phyloP scores from a whole-genome alignment of 2,113 vertebrate genomes.

The Pimephales promelas region DNA sequence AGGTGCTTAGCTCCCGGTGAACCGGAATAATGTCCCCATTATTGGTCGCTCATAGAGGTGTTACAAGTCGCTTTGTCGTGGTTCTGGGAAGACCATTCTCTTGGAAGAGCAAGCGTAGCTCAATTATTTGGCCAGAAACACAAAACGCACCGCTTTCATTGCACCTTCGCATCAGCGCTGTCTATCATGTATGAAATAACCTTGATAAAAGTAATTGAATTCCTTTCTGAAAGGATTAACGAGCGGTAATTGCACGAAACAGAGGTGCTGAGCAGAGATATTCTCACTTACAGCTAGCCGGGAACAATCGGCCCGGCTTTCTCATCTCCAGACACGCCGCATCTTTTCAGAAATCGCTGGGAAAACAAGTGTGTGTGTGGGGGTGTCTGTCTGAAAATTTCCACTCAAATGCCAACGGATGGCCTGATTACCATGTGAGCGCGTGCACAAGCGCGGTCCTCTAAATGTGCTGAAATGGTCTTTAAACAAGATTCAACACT shows the following conservation, averaged over 20 bases:
- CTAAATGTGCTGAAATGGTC: constrained; percentile 95
- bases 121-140: constrained; percentile 79
- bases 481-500: constrained; percentile 93
- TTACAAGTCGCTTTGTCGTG: constrained; percentile 84
- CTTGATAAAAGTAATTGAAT: constrained; percentile 99
- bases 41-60: constrained; percentile 87
- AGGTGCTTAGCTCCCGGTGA: constrained; percentile 87
- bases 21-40: constrained; percentile 86
- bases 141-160: constrained; percentile 78
- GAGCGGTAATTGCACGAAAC: constrained; percentile 87
- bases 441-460: constrained; percentile 73
- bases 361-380: constrained; percentile 51
- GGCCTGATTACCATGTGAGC: constrained; percentile 85
- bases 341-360: constrained; percentile 51
- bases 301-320: constrained; percentile 79
- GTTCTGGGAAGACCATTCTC: constrained; percentile 74
- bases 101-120: constrained; percentile 73
- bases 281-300: constrained; percentile 77
- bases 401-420: constrained; percentile 76
- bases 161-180: constrained; percentile 74
- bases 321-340: constrained; percentile 3
- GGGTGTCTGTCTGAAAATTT: constrained; percentile 64
- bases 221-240: constrained; percentile 95
- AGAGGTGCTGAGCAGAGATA: constrained; percentile 84
- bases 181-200: constrained; percentile 87